Base-by-base conservation (phyloP, 2,888 invertebrate species). In the Sesia apiformis region DNA sequence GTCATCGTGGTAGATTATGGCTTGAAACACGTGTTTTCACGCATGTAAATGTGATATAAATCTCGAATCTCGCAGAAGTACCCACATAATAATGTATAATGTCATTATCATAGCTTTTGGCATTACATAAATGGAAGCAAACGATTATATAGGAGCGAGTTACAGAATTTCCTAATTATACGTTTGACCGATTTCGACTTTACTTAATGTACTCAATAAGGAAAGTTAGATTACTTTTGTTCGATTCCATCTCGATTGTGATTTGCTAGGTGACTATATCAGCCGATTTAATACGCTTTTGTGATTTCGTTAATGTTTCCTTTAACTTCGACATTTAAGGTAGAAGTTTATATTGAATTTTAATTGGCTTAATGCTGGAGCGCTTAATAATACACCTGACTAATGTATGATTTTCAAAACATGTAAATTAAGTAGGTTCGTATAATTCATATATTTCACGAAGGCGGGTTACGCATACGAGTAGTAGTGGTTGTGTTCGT, bases 201-300 rank as follows among this genome's bases (percentile, higher is more conserved):
- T 72, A 70, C 70, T 72, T 74, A 73, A 72, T 72, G 71, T 67
- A 69, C 72, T 76, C 72, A 76, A 79, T 78, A 79, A 75, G 76
- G 70, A 84, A 85, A 85, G 83, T 85, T 84, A 78, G 81, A 84
- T 85, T 83, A 76, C 81, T 81, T 82, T 83, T 82, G 79, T 84
- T 81, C 72, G 73, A 76, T 73, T 76, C 66, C 69, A 67, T 69
- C 69, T 60, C 63, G 59, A 66, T 72, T 70, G n/a, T 52, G 40
- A 52, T 41, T 52, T 42, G 40, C 7, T 39, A 43, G 54, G 52
- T 51, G 50, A 50, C 65, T 60, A 59, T 70, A 63, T 60, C 58
- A 58, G 54, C 61, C 62, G 58, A 57, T 60, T 68, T 70, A 65
- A 70, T 68, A 64, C 65, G 58, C 63, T 64, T 64, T 61, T 61